phyloP scores from a whole-genome alignment of 2,888 invertebrate species.

The Troglohyphantes excavatus region DNA sequence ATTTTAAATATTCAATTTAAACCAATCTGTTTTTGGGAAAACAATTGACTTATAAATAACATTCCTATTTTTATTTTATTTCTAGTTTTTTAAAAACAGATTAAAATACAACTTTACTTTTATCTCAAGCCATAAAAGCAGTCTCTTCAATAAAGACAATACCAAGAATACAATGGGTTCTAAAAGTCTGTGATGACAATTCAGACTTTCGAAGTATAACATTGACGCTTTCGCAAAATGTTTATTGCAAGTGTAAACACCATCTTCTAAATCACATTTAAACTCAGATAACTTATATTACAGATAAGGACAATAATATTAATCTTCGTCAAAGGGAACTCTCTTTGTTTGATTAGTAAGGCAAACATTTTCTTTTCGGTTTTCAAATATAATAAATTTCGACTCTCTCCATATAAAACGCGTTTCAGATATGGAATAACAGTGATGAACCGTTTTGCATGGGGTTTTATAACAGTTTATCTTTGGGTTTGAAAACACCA shows the following conservation, averaged over 20 bases:
- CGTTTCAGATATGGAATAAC: neutral
- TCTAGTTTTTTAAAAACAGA: neutral
- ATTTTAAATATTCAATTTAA: too few relatives aligned
- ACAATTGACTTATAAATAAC: too few relatives aligned
- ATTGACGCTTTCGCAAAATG: neutral
- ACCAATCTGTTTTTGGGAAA: too few relatives aligned
- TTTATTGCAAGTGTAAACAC: slow-evolving; percentile 37
- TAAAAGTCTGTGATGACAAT: neutral
- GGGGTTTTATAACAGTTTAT: neutral
- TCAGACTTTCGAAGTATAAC: neutral
- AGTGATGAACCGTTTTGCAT: neutral
- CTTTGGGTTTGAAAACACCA: neutral
- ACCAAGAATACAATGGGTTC: neutral
- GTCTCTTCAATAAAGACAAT: neutral
- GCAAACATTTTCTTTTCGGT: slow-evolving; percentile 58
- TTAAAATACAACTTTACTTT: neutral
- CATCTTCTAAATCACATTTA: slow-evolving; percentile 22
- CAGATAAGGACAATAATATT: slow-evolving; percentile 57
- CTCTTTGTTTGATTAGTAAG: slow-evolving; percentile 8
- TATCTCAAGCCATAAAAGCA: neutral
- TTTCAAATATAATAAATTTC: neutral
- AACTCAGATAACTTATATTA: slow-evolving; percentile 5
- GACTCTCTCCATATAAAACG: neutral
- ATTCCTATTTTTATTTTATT: too few relatives aligned
- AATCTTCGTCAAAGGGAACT: slow-evolving; percentile 34